Evolutionary conservation across 2,888 invertebrate genomes (phyloP), one percentile per base, ranked within the genome.

Genomic region (Chironomus tentans): DNA sequence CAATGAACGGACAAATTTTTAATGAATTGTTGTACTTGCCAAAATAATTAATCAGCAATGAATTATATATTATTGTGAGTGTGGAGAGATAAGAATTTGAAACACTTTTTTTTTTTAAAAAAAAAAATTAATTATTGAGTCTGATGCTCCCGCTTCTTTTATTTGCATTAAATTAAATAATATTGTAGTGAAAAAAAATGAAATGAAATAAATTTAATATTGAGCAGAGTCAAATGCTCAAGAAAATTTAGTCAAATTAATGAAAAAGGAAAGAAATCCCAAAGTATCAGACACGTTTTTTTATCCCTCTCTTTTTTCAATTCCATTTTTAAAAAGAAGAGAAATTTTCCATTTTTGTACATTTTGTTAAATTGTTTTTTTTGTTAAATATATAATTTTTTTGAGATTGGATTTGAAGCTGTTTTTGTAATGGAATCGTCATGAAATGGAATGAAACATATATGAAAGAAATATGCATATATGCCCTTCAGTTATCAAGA

Each of bases 1-100:
- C 72, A 62, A 62, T 73, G 62, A 73, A 62, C 72, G 61, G 72
- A 73, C 72, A 73, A 73, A 62, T 56, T 73, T 71, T 61, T 61
- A 38, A 38, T 38, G 10, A 38, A 38, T 73, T 73, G 61, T 62
- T 73, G 46, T 56, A 73, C 72, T 73, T 73, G 72, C 72, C 72
- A 73, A 73, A 73, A 46, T 24, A 24, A 56, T 65, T 65, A 24
- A 24, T 21, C 7, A 56, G 15, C n/a, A 50, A 50, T n/a, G 50
- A 50, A 50, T 38, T 38, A 38, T 38, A 10, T 38, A 38, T 38
- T 38, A 38, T 38, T 38, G 15, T 56, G 56, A 18, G 56, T 18
- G 15, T 56, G 56, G 18, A 56, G 56, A 56, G 56, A 15, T 15
- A 56, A 15, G 15, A 56, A 15, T 56, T 56, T 38, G 38, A 38